A percentile compares a stretch with the other conserved stretches of the same genome.
Conservation (phyloP, 2,113 vertebrate genomes). For the Lipotes vexillifer region DNA sequence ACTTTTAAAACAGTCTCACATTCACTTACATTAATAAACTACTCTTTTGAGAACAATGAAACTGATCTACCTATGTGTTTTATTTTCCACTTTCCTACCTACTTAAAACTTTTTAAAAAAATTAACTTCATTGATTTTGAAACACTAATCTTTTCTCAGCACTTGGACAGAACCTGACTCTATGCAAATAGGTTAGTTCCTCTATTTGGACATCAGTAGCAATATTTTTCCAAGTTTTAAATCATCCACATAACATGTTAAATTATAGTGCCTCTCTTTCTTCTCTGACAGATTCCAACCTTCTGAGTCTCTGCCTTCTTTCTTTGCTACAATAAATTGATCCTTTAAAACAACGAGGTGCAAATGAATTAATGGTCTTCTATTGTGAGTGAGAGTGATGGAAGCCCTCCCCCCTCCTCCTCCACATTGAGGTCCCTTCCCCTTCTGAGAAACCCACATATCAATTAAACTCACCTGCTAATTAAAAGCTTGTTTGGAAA, state of each 20-base stretch:
- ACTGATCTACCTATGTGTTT: not conserved
- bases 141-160: conserved; percentile 39
- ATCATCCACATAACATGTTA: conserved; percentile 28
- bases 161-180: conserved; percentile 11
- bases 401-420: conserved; percentile 60
- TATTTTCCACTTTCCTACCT: not conserved
- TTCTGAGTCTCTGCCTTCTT: conserved; percentile 65
- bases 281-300: conserved; percentile 60
- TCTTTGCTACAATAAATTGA: conserved; percentile 66
- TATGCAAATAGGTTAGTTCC: conserved; percentile 17
- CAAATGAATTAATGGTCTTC: conserved; percentile 75
- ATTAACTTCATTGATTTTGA: conserved; percentile 20
- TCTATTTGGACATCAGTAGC: conserved; percentile 44
- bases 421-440: conserved; percentile 65
- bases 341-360: conserved; percentile 60
- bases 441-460: conserved; percentile 77
- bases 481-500: conserved; percentile 84
- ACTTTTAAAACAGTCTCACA: not conserved
- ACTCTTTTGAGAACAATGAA: not conserved
- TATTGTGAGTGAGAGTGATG: conserved; percentile 54
- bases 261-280: conserved; percentile 60
- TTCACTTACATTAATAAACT: not conserved
- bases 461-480: conserved; percentile 85
- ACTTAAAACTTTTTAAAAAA: not conserved
- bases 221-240: conserved; percentile 58